Base-by-base conservation (phyloP, 2,113 vertebrate species). In the Dascyllus trimaculatus region DNA sequence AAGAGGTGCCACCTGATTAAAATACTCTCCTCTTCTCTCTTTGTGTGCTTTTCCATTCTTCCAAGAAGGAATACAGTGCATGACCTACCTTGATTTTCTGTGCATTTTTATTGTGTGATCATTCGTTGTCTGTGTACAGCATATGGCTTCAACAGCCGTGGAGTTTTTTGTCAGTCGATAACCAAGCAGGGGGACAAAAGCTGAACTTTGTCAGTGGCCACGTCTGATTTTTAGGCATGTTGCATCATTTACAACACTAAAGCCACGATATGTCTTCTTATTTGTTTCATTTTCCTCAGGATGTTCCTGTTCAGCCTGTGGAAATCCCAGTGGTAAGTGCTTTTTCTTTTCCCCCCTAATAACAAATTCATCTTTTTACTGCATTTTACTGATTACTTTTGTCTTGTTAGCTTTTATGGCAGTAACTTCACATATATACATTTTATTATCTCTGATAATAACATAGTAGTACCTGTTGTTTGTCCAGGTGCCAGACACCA, bases 1-100 rank as follows among this genome's bases (percentile, higher is more conserved):
- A 63, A 85, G 71, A 91, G 90, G 91, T 90, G 82, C 76, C 1
- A 8, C 60, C 13, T 25, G 3, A 67, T 22, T 11, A 13, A 66
- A 64, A 65, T 9, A 46, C 0, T 46, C 13, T 13, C 40, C 17
- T 73, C 18, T 48, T 45, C 11, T 40, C 7, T 59, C 26, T 24
- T 77, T 19, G 14, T 57, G 4, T 11, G 11, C 18, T 65, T 64
- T 17, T 56, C 3, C 6, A 13, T 45, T 25, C 48, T 59, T 32
- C 48, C 18, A 3, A 29, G 3, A 29, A 35, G 32, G 8, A 35
- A 9, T 35, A 35, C 32, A 10, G 9, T 35, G 32, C 32, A 10
- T 35, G 32, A 9, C 32, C 32, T 35, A 8, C 32, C n/a, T n/a
- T n/a, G n/a, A n/a, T n/a, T n/a, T n/a, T n/a, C n/a, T n/a, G n/a